A percentile compares a stretch with the other conserved stretches of the same genome.
These are phyloP conservation scores for Scolanthus callimorphus DNA, from an alignment of 92 coral and sea anemone genomes.

Conservation along the genomic window DNA sequence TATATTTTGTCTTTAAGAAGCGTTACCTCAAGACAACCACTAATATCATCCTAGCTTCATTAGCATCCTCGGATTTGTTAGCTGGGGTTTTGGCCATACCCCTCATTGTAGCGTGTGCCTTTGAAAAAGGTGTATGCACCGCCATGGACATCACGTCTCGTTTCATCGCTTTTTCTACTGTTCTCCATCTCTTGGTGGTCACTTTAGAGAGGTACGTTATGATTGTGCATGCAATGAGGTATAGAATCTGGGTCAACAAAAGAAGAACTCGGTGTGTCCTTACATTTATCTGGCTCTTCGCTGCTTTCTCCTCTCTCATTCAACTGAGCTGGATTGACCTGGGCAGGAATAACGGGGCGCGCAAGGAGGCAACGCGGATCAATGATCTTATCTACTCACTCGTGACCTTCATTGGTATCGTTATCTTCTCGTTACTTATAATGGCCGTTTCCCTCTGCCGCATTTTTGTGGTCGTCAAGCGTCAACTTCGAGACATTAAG, in stretches of 20 bases:
- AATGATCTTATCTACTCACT: conserved; percentile 35
- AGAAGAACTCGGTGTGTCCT: conserved; percentile 9
- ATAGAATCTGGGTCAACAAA: conserved; percentile 17
- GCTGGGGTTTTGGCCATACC: conserved; percentile 63
- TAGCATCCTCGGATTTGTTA: conserved; percentile 64
- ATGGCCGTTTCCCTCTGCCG: conserved; percentile 51
- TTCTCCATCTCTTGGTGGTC: conserved; percentile 38
- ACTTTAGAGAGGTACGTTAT: conserved; percentile 44
- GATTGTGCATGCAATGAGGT: conserved; percentile 33
- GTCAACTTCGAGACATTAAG: conserved; percentile 41
- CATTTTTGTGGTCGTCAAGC: conserved; percentile 44
- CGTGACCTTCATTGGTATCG: conserved; percentile 28
- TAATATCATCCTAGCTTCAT: conserved; percentile 59
- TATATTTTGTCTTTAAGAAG: conserved; percentile 35
- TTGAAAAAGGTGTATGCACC: conserved; percentile 9
- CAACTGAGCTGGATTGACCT: conserved; percentile 36
- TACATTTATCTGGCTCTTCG: conserved; percentile 22
- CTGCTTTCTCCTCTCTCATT: conserved; percentile 23
- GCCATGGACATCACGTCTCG: conserved; percentile 33
- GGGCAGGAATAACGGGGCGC: background rate
- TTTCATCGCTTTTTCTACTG: conserved; percentile 48
- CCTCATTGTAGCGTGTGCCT: conserved; percentile 37
- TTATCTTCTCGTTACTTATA: conserved; percentile 32
- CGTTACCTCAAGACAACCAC: conserved; percentile 52
- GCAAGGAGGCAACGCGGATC: background rate